Conservation (phyloP, 2,797 vertebrate genomes). For the Alfaro cultratus region DNA sequence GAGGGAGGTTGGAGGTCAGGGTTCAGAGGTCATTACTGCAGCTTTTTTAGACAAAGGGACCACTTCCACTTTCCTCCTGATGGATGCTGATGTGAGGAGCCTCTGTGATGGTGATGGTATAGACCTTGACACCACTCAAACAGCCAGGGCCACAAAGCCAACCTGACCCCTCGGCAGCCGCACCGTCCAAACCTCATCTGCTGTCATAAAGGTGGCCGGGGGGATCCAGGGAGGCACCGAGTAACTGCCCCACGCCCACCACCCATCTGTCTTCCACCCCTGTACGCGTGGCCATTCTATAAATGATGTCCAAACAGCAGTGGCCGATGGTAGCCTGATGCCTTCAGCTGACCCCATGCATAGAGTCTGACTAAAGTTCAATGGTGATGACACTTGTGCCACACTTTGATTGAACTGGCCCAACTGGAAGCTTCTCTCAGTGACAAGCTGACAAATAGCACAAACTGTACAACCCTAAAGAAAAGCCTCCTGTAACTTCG, state of each 20-base stretch:
- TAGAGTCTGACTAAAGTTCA: conserved; percentile 57
- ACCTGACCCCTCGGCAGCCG: conserved; percentile 52
- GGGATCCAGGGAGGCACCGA: conserved; percentile 42
- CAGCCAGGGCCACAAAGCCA: conserved; percentile 53
- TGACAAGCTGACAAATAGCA: conserved; percentile 39
- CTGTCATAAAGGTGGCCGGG: conserved; percentile 49
- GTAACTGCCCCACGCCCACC: conserved; percentile 61
- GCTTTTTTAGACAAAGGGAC: conserved; percentile 82
- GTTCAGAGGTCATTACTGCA: conserved; percentile 83
- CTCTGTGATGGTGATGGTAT: conserved; percentile 53
- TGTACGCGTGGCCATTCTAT: conserved; percentile 66
- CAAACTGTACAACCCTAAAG: conserved; percentile 21
- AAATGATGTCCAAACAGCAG: conserved; percentile 47
- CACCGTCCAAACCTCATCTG: conserved; percentile 64
- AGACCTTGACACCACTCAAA: conserved; percentile 72
- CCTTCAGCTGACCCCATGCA: conserved; percentile 44
- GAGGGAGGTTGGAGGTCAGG: conserved; percentile 70
- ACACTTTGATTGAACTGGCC: conserved; percentile 37
- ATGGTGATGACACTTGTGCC: conserved; percentile 39
- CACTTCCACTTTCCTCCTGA: conserved; percentile 76
- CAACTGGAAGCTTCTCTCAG: conserved; percentile 29
- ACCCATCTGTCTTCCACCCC: conserved; percentile 77
- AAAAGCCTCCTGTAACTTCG: not conserved
- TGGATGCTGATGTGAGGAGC: conserved; percentile 68
- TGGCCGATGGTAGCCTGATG: conserved; percentile 39